phyloP scores from a whole-genome alignment of 2,113 vertebrate species.

The Oenanthe oenanthe region DNA sequence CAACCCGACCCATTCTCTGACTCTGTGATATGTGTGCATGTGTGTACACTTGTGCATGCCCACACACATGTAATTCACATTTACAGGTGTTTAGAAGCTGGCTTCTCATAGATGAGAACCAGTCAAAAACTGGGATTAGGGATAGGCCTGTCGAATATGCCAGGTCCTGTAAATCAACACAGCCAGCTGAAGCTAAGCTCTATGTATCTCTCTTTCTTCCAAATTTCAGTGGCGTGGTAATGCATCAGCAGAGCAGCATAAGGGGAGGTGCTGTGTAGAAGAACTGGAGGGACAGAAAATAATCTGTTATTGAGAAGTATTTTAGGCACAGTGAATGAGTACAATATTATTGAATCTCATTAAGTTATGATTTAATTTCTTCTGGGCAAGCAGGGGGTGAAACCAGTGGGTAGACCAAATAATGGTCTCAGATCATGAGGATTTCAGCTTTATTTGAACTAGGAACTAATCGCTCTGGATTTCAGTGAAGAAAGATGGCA shows the following conservation, averaged over 20 bases:
- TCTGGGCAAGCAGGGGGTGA: not conserved
- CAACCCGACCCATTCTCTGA: not conserved
- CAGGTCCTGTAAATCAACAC: not conserved
- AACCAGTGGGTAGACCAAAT: not conserved
- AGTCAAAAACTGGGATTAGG: not conserved
- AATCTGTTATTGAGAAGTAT: not conserved
- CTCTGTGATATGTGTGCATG: too few relatives aligned
- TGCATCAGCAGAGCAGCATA: not conserved
- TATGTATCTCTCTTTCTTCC: not conserved
- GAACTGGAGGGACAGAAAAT: not conserved
- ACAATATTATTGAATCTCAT: not conserved
- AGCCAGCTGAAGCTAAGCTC: not conserved
- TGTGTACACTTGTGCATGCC: fast-evolving
- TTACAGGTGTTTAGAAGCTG: not conserved
- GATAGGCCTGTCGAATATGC: not conserved
- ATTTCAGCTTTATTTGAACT: not conserved
- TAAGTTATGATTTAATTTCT: not conserved
- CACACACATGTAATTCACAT: not conserved
- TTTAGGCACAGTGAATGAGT: not conserved
- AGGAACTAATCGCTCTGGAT: not conserved
- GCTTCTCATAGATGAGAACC: not conserved
- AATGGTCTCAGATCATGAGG: not conserved
- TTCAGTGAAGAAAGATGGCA: not conserved
- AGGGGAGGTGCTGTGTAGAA: fast-evolving
- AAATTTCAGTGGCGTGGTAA: not conserved